Evolutionary conservation across 2,797 vertebrate species (phyloP), one percentile per base, ranked within the genome.

Genomic region (Silurus lanzhouensis): DNA sequence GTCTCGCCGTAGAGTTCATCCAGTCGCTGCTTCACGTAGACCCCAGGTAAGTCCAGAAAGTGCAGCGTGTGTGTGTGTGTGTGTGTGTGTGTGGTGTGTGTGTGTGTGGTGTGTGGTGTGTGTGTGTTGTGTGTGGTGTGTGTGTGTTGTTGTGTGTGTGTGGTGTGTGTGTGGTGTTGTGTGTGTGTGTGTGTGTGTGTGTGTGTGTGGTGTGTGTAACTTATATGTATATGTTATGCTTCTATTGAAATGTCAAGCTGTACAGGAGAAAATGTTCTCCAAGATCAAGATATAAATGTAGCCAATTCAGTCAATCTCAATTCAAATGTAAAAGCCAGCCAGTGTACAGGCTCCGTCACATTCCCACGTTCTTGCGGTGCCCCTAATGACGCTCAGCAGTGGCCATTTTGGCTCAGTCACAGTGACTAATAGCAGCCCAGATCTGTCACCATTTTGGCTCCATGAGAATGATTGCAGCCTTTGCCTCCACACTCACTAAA

Each of bases 1-100:
- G 93, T 8, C 91, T 90, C 81, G 96, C 96, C 0, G 88, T 96
- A 0, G 94, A 96, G 89, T 96, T 97, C 92, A 96, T 97, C 88
- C 93, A 94, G 86, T 93, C 93, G 15, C 85, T 97, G 88, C 91
- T 96, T 52, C 83, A 95, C 38, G 95, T 95, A 90, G 94, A 93
- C 87, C 96, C 96, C 81, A 95, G 95, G 96, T 97, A 91, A 91
- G 92, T 2, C 1, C 0, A 72, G 38, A 19, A 27, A 22, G n/a
- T 44, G 13, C 3, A 31, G 55, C 27, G 3, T 3, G 3, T 31
- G 38, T 0, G 38, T 5, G 38, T 5, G 38, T 5, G 38, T 5
- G 38, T 38, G 38, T 5, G 38, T 38, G 38, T 38, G 38, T 38
- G 31, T 38, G 31, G n/a, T 38, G 31, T 38, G 31, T 38, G 2